Conservation (phyloP, 1,140 invertebrate genomes). For the Gryon sp. region DNA sequence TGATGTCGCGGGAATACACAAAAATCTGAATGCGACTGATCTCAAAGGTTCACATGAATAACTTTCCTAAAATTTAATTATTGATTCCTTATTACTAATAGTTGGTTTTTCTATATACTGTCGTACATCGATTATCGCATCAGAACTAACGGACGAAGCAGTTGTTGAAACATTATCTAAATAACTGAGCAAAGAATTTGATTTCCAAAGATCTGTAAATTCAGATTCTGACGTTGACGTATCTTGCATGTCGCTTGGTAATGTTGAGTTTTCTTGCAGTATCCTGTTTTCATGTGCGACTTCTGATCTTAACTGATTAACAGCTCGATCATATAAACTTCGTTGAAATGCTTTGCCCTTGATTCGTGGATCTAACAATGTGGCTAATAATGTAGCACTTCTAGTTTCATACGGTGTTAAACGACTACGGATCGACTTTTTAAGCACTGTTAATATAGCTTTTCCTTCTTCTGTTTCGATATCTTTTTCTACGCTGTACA, state of each 20-base stretch:
- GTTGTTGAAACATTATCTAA: neutral
- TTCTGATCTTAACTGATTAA: too few species aligned
- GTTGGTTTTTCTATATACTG: constrained; percentile 9
- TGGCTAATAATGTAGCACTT: too few species aligned
- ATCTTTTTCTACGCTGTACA: too few species aligned
- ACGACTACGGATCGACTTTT: too few species aligned
- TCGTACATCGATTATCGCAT: neutral
- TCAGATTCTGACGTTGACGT: constrained; percentile 3
- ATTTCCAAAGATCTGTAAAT: constrained; percentile 1
- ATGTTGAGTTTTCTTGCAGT: too few species aligned
- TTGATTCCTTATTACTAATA: neutral
- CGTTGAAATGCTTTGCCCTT: too few species aligned
- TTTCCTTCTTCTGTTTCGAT: too few species aligned
- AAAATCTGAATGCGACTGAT: constrained; percentile 60
- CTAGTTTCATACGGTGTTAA: too few species aligned
- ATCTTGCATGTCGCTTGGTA: too few species aligned
- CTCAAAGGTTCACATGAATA: neutral
- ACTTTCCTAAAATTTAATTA: neutral
- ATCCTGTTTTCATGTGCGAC: constrained; percentile 3
- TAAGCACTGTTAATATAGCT: too few species aligned
- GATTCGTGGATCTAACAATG: too few species aligned
- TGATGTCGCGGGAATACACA: constrained; percentile 68
- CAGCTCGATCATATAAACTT: too few species aligned
- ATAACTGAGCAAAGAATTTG: neutral
- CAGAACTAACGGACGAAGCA: neutral